Percentiles rank a stretch among this genome's conserved stretches.
Conservation (phyloP, 2,113 vertebrate species). For the Chloroceryle aenea region DNA sequence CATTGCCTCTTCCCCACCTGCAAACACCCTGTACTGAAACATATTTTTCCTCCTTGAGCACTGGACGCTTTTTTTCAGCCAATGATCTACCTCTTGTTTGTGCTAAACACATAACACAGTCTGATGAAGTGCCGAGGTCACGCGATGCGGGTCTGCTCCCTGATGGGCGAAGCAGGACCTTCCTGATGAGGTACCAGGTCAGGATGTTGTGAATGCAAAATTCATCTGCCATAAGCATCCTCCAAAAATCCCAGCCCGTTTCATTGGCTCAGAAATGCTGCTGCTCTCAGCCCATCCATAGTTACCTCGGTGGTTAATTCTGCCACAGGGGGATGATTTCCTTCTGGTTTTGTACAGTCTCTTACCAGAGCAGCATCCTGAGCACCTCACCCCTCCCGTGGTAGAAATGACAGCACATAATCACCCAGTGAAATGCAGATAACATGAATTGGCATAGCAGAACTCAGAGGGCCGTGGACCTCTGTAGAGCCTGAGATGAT, state of each 20-base stretch:
- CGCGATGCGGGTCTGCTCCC: not conserved
- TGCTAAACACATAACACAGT: not conserved
- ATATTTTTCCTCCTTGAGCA: not conserved
- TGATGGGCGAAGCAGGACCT: not conserved
- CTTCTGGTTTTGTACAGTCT: not conserved
- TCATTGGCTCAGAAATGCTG: not conserved
- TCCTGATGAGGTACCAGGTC: not conserved
- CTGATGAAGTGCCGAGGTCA: not conserved
- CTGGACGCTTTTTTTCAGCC: not conserved
- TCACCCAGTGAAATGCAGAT: not conserved
- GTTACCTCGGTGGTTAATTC: not conserved
- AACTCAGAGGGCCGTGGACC: not conserved
- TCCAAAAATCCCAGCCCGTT: not conserved
- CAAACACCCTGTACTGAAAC: fast-evolving
- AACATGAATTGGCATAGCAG: not conserved
- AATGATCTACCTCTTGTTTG: not conserved
- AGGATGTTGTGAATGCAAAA: not conserved
- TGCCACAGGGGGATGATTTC: not conserved
- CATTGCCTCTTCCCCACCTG: not conserved
- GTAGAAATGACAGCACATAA: not conserved
- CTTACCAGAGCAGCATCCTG: not conserved
- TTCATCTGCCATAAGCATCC: not conserved
- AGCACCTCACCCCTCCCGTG: not conserved
- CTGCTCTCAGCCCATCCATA: not conserved
- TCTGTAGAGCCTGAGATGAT: not conserved